A percentile compares a stretch with the other conserved stretches of the same genome.
phyloP scores from a whole-genome alignment of 2,888 invertebrate species.

The Drosophila mercatorum region DNA sequence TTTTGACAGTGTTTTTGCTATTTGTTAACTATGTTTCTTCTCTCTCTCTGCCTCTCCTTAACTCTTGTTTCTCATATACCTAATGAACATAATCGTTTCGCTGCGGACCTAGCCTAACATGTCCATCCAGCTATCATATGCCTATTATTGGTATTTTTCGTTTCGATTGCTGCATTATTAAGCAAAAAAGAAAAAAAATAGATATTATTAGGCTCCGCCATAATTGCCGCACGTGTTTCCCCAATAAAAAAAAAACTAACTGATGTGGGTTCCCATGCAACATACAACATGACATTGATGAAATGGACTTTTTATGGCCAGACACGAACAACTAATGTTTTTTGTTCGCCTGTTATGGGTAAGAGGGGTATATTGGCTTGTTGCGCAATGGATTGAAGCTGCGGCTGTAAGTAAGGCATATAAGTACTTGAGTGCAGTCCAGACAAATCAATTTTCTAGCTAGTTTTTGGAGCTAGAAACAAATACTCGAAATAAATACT shows the following conservation, averaged over 20 bases:
- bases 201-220: slow-evolving; percentile 45
- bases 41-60: not conserved
- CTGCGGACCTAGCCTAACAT: slow-evolving; percentile 33
- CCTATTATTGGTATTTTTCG: slow-evolving; percentile 29
- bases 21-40: slow-evolving; percentile 1
- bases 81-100: slow-evolving; percentile 57
- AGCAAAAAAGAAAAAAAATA: slow-evolving; percentile 38
- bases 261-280: slow-evolving; percentile 48
- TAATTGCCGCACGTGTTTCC: slow-evolving; percentile 72
- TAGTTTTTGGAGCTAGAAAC: not conserved
- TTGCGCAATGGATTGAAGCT: not conserved
- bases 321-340: slow-evolving; percentile 46
- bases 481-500: not conserved
- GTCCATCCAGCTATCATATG: slow-evolving; percentile 45
- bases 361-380: not conserved
- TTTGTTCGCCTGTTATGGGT: not conserved
- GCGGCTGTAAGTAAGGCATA: no score
- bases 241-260: slow-evolving; percentile 15
- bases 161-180: slow-evolving; percentile 55
- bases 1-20: slow-evolving; percentile 10
- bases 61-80: slow-evolving; percentile 20
- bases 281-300: slow-evolving; percentile 68
- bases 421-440: no score
- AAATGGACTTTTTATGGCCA: slow-evolving; percentile 65
- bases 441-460: not conserved